Evolutionary conservation across 2,797 vertebrate genomes (phyloP).

Genomic region (Anguilla pacifica): DNA sequence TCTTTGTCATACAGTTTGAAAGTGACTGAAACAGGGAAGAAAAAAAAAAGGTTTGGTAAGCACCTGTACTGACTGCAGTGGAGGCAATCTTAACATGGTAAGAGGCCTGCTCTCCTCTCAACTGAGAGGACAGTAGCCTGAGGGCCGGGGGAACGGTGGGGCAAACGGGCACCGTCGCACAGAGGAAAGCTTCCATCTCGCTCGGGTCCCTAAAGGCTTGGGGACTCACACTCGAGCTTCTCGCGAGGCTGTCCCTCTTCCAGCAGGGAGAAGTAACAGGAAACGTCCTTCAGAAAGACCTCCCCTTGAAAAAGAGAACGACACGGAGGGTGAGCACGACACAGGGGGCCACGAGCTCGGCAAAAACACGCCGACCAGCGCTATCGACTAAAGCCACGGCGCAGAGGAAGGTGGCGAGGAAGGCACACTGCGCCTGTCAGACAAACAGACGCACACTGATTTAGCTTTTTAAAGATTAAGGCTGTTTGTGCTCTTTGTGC

Average conservation of each 20-base stretch:
- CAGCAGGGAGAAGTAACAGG: conserved; percentile 91
- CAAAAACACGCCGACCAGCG: background rate
- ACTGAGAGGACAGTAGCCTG: background rate
- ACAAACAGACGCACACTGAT: background rate
- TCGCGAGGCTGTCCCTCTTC: conserved; percentile 89
- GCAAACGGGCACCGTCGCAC: background rate
- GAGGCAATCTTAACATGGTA: background rate
- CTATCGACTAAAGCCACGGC: background rate
- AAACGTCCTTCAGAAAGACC: conserved; percentile 88
- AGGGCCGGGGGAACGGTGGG: background rate
- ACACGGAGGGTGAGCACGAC: background rate
- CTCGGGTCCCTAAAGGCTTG: conserved; percentile 53
- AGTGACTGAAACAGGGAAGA: conserved; percentile 72
- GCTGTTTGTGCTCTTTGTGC: background rate
- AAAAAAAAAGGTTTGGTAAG: conserved; percentile 40
- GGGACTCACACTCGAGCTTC: conserved; percentile 88
- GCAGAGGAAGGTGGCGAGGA: background rate
- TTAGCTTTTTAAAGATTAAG: background rate
- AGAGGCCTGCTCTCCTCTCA: background rate
- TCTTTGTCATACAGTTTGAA: conserved; percentile 92
- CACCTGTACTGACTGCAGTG: background rate
- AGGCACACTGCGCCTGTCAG: background rate
- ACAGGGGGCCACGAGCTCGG: background rate
- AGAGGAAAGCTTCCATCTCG: background rate
- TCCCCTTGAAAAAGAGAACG: conserved; percentile 61